A percentile compares a stretch with the other conserved stretches of the same genome.
These are phyloP conservation scores for Kradibia gibbosae DNA, from an alignment of 1,140 invertebrate genomes.

Conservation along the genomic window DNA sequence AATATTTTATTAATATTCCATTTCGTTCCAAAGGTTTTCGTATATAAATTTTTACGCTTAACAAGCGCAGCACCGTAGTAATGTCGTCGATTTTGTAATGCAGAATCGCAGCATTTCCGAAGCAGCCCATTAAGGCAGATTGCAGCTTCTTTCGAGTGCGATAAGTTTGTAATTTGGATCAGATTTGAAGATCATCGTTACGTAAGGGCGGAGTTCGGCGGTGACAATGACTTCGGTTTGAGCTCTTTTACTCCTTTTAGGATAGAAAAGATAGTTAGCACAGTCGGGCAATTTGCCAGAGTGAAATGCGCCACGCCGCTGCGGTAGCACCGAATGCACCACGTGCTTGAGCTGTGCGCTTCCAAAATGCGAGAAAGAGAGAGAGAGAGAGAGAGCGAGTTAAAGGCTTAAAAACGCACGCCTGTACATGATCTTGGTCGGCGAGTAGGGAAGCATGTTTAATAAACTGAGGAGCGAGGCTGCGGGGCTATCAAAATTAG, in stretches of 20 bases:
- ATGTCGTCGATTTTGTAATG: too few relatives aligned
- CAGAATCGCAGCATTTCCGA: too few relatives aligned
- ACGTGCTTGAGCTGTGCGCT: constrained; percentile 22
- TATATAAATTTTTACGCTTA: too few relatives aligned
- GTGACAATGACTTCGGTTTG: constrained; percentile 35
- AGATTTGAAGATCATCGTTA: background rate
- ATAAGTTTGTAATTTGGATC: too few relatives aligned
- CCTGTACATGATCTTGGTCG: background rate
- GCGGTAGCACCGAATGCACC: constrained; percentile 14
- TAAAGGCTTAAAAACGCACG: too few relatives aligned
- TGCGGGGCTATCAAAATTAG: background rate
- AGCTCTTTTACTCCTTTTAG: constrained; percentile 14
- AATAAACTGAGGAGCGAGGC: background rate
- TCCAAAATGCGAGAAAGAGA: background rate
- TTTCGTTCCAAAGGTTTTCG: too few relatives aligned
- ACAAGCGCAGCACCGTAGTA: too few relatives aligned
- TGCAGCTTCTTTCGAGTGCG: too few relatives aligned
- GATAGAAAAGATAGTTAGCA: constrained; percentile 7
- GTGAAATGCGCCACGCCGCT: background rate
- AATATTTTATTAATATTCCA: too few relatives aligned
- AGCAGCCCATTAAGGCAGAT: too few relatives aligned
- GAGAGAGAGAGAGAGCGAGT: background rate
- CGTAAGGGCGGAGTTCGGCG: constrained; percentile 9
- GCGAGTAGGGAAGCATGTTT: background rate
- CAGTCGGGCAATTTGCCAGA: constrained; percentile 17